Evolutionary conservation across 2,113 vertebrate species (phyloP), one percentile per base, ranked within the genome.

Genomic region (Hemibagrus wyckioides): DNA sequence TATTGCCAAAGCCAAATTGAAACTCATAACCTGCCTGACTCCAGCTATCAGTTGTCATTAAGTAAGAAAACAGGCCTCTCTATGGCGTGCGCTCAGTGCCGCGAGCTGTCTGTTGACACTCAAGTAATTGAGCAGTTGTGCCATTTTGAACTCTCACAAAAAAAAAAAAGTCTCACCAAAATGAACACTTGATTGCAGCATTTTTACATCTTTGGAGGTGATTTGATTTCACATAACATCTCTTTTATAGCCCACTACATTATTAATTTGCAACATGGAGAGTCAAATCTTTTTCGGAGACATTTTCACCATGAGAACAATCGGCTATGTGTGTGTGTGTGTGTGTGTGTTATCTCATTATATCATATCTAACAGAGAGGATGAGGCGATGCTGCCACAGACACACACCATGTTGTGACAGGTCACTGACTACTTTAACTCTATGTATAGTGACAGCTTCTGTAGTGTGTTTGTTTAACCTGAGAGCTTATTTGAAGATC

Each of bases 221-320:
- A 95, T 95, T 95, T 93, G 94, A 95, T 95, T 95, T 95, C 92
- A 95, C 92, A 88, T 95, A 94, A 95, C 93, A 93, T 94, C 93
- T 94, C 91, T 95, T 95, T 95, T 95, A 94, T 93, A 92, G 92
- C 94, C 92, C 88, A 88, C 91, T 93, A 93, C 89, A 91, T 92
- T 94, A 94, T 95, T 95, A 93, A 95, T 95, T 95, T 94, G 94
- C 93, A 95, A 94, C 93, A 93, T 91, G 91, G 93, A 81, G 86
- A 95, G 91, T 93, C 93, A 92, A 94, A 94, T 95, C 94, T 94
- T 92, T n/a, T n/a, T n/a, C n/a, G n/a, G n/a, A n/a, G 93, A 93
- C 88, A 90, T 92, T 90, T 91, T 91, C 89, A 89, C 90, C 91
- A 92, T 94, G 92, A 92, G 94, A 94, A 94, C 94, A 94, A 94